These are phyloP conservation scores for Magallana gigas DNA, from an alignment of 1,140 invertebrate species.

Conservation along the genomic window DNA sequence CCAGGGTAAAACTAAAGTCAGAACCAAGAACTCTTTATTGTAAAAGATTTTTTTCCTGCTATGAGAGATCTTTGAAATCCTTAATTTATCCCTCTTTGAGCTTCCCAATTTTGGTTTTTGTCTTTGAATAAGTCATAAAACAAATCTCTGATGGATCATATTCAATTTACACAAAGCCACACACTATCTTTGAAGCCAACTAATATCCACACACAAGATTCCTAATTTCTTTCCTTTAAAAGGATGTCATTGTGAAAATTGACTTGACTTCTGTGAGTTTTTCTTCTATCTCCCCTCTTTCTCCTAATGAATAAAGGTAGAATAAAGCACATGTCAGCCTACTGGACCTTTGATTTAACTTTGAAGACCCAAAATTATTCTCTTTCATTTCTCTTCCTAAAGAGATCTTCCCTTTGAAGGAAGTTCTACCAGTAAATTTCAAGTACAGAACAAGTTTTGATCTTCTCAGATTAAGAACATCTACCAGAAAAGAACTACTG, in stretches of 20 bases:
- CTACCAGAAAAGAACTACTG: not conserved
- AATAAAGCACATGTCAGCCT: slow-evolving; percentile 28
- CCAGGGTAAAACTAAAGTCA: not conserved
- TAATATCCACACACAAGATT: slow-evolving; percentile 27
- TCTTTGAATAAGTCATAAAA: slow-evolving; percentile 40
- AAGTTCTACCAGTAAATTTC: not conserved
- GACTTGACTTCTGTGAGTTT: slow-evolving; percentile 26
- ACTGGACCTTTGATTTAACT: slow-evolving; percentile 12
- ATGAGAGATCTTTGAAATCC: slow-evolving; percentile 18
- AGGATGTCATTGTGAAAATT: slow-evolving; percentile 34
- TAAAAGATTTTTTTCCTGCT: not conserved
- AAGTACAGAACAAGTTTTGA: not conserved
- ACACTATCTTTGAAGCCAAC: slow-evolving; percentile 42
- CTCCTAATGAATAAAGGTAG: slow-evolving; percentile 41
- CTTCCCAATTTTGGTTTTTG: not conserved
- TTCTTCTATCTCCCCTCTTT: not conserved
- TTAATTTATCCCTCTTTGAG: slow-evolving; percentile 29
- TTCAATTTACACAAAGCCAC: slow-evolving; percentile 46
- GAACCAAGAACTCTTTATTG: not conserved
- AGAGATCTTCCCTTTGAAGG: not conserved
- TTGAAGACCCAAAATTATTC: slow-evolving; percentile 41
- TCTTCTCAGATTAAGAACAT: not conserved
- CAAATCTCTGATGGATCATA: slow-evolving; percentile 36
- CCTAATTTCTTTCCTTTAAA: slow-evolving; percentile 36
- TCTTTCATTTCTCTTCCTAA: slow-evolving; percentile 36